These are phyloP conservation scores for Brachynemurus nebulosus DNA, from an alignment of 2,888 invertebrate species.

Conservation along the genomic window DNA sequence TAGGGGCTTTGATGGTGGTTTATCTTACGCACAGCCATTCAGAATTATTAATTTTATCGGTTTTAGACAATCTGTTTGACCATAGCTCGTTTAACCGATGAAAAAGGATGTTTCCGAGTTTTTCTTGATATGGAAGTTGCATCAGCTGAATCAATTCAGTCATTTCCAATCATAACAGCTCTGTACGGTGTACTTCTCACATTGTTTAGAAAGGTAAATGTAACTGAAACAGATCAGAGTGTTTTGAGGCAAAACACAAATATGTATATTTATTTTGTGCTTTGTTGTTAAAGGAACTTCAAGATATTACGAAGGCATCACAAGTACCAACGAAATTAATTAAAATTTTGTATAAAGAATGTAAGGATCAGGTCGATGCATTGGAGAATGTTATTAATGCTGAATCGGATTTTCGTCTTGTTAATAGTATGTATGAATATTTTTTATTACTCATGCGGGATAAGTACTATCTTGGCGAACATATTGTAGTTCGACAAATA, in stretches of 20 bases:
- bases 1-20: not conserved
- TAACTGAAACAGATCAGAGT: not conserved
- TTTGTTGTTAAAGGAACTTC: slow-evolving; percentile 1
- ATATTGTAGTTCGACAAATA: not conserved
- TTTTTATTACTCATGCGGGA: too few species aligned
- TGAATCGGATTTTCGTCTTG: slow-evolving; percentile 4
- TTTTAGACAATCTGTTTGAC: slow-evolving; percentile 5
- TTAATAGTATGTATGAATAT: slow-evolving; percentile 4
- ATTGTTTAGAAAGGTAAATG: slow-evolving; percentile 3
- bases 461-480: too few species aligned
- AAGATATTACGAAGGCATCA: not conserved
- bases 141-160: slow-evolving; percentile 1
- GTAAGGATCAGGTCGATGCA: slow-evolving; percentile 5
- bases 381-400: slow-evolving; percentile 4
- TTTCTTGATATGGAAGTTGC: slow-evolving; percentile 4
- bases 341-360: slow-evolving; percentile 5
- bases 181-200: slow-evolving; percentile 1
- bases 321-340: not conserved
- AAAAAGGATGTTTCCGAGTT: slow-evolving; percentile 5
- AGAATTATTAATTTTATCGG: too few species aligned
- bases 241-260: not conserved
- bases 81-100: slow-evolving; percentile 2
- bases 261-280: not conserved
- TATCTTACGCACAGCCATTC: too few species aligned
- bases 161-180: slow-evolving; percentile 5